Evolutionary conservation across 1,140 invertebrate genomes (phyloP), one percentile per base, ranked within the genome.

Genomic region (Akabosia matsudoensis): DNA sequence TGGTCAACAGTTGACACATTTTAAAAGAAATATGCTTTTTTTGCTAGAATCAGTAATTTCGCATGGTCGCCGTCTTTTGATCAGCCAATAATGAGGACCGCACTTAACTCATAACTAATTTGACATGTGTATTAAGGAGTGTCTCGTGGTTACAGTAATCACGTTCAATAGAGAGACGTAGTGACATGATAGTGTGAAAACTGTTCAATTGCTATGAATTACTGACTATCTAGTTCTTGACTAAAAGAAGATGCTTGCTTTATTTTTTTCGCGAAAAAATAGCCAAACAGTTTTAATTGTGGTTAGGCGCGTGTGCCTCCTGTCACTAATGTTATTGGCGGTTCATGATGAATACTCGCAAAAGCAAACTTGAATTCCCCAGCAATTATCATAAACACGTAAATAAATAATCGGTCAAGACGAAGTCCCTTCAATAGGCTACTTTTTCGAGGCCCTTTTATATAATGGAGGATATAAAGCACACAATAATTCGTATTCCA

Each of bases 401-500:
- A 67, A 28, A n/a, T n/a, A n/a, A 67, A 67, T 67, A 67, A 67
- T 67, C 61, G 30, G n/a, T 1, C n/a, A 67, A 67, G n/a, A n/a
- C n/a, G n/a, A n/a, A n/a, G n/a, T n/a, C n/a, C n/a, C n/a, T n/a
- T n/a, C n/a, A n/a, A n/a, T n/a, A n/a, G n/a, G n/a, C n/a, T n/a
- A n/a, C n/a, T n/a, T n/a, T n/a, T n/a, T n/a, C n/a, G n/a, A n/a
- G n/a, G n/a, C n/a, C n/a, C n/a, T n/a, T n/a, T n/a, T n/a, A n/a
- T n/a, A n/a, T n/a, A n/a, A n/a, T n/a, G n/a, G 7, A 67, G 28
- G 10, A 67, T 56, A 24, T 22, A 56, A n/a, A 56, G 10, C 54
- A 56, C 3, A 56, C 22, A 16, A 10, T 45, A 10, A 45, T n/a
- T 45, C 37, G 37, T 45, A 45, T 45, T 13, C n/a, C 22, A 24